These are phyloP conservation scores for Grapholita molesta DNA, from an alignment of 1,140 invertebrate species.

Conservation along the genomic window DNA sequence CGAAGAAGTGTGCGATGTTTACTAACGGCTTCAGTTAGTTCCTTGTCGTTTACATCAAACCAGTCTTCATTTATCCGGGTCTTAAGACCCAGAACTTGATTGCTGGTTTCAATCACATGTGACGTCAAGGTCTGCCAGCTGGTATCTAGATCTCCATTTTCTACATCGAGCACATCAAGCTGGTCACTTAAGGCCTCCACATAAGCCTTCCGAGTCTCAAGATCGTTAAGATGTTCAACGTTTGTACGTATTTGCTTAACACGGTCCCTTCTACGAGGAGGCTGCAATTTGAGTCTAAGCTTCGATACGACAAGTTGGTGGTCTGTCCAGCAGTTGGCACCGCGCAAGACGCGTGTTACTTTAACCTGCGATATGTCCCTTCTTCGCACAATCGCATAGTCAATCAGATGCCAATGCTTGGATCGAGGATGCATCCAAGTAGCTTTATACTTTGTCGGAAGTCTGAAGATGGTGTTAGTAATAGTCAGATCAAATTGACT, in stretches of 20 bases:
- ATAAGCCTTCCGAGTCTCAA: not conserved
- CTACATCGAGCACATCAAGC: not conserved
- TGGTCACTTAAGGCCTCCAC: not conserved
- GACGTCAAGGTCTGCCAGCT: not conserved
- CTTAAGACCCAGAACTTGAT: not conserved
- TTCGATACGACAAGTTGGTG: not conserved
- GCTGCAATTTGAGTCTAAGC: not conserved
- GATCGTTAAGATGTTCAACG: not conserved
- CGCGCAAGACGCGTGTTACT: not conserved
- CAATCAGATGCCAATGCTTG: too few species aligned
- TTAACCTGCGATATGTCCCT: not conserved
- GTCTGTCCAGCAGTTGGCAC: not conserved
- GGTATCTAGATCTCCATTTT: not conserved
- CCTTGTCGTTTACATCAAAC: not conserved
- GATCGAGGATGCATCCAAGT: too few species aligned
- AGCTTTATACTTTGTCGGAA: too few species aligned
- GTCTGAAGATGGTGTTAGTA: too few species aligned
- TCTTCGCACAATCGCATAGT: not conserved
- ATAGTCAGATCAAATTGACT: constrained; percentile 13
- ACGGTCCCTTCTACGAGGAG: not conserved
- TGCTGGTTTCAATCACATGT: not conserved
- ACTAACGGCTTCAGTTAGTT: not conserved
- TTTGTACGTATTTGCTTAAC: not conserved
- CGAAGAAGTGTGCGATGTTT: not conserved
- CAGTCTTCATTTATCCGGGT: not conserved